phyloP scores from a whole-genome alignment of 2,888 invertebrate genomes.

The Keiferia lycopersicella region DNA sequence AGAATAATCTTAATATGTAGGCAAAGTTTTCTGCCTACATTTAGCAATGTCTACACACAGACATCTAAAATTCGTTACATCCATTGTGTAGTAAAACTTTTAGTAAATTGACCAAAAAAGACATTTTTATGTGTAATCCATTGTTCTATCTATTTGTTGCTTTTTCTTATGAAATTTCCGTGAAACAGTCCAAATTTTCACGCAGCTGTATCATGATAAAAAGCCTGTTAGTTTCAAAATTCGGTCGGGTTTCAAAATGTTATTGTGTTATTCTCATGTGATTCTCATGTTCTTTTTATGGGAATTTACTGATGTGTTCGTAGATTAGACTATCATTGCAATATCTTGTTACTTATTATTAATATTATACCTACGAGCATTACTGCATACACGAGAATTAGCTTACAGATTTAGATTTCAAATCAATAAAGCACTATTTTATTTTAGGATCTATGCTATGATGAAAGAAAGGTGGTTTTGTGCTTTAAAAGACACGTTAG shows the following conservation, averaged over 20 bases:
- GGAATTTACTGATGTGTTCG: slow-evolving; percentile 13
- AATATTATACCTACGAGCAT: not conserved
- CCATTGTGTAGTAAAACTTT: slow-evolving; percentile 41
- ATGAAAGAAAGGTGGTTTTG: too few relatives aligned
- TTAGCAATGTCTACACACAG: slow-evolving; percentile 31
- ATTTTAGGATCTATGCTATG: not conserved
- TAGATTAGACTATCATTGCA: not conserved
- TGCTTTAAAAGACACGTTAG: not conserved
- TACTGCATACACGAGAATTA: too few relatives aligned
- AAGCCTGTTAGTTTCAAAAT: slow-evolving; percentile 41
- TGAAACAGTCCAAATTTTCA: slow-evolving; percentile 49
- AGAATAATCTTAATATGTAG: too few relatives aligned
- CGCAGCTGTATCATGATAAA: slow-evolving; percentile 42
- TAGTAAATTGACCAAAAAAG: slow-evolving; percentile 48
- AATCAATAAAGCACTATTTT: not conserved
- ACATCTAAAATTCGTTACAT: slow-evolving; percentile 42
- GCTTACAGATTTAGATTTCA: too few relatives aligned
- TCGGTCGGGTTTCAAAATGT: slow-evolving; percentile 29
- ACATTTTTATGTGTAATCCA: slow-evolving; percentile 51
- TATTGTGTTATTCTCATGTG: slow-evolving; percentile 27
- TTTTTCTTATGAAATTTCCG: slow-evolving; percentile 64
- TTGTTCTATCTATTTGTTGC: slow-evolving; percentile 50
- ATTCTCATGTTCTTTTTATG: slow-evolving; percentile 4
- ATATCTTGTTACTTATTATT: not conserved
- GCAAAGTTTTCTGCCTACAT: not conserved